Conservation (phyloP, 2,888 invertebrate species). For the Ennomos erosarius region DNA sequence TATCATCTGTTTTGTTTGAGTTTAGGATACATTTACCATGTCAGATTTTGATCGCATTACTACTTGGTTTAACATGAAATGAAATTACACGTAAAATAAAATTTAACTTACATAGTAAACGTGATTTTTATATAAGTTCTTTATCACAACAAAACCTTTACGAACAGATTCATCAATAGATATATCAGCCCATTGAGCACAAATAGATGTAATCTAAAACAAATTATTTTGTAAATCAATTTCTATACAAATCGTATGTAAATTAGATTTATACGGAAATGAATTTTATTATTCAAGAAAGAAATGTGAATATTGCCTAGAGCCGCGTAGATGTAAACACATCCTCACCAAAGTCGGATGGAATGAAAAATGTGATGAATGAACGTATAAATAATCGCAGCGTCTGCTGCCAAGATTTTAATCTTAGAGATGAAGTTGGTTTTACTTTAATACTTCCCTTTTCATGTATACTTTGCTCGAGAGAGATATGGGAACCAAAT, state of each 20-base stretch:
- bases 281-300: conserved; percentile 38
- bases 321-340: conserved; percentile 42
- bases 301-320: conserved; percentile 46
- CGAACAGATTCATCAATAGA: conserved; percentile 45
- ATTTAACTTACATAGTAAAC: too few species aligned
- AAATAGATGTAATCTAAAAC: conserved; percentile 40
- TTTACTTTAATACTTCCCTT: conserved; percentile 24
- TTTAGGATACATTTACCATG: too few species aligned
- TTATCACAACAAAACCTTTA: too few species aligned
- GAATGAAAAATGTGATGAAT: conserved; percentile 66
- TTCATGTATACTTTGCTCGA: conserved; percentile 10
- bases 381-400: conserved; percentile 65
- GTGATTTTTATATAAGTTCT: too few species aligned
- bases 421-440: conserved; percentile 54
- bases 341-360: conserved; percentile 44
- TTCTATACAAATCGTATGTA: conserved; percentile 35
- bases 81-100: too few species aligned
- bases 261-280: conserved; percentile 34
- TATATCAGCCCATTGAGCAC: conserved; percentile 40
- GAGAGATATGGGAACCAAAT: conserved; percentile 2
- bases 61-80: too few species aligned
- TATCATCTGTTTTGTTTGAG: too few species aligned
- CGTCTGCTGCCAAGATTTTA: conserved; percentile 57
- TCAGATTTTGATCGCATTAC: too few species aligned
- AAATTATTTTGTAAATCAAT: conserved; percentile 45